Evolutionary conservation across 2,797 vertebrate species (phyloP).

Genomic region (Rhodeus uyekii): DNA sequence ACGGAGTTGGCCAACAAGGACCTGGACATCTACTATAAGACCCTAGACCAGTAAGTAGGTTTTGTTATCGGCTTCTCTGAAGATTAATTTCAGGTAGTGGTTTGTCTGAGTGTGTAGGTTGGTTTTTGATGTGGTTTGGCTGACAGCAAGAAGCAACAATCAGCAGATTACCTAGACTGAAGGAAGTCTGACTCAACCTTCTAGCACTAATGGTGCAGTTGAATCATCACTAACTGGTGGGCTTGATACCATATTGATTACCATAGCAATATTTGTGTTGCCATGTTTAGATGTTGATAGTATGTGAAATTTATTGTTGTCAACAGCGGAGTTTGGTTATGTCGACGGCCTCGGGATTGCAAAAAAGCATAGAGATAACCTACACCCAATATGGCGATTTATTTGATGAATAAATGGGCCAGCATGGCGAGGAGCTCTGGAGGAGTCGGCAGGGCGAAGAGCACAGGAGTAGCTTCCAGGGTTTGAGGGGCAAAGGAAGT

Average conservation of each 20-base stretch:
- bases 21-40: conserved; percentile 95
- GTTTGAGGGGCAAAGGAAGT: too few species aligned
- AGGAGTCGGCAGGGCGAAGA: too few species aligned
- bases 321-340: too few species aligned
- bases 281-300: too few species aligned
- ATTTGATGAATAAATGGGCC: too few species aligned
- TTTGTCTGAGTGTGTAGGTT: conserved; percentile 12
- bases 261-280: too few species aligned
- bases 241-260: not conserved
- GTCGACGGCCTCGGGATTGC: too few species aligned
- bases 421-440: too few species aligned
- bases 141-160: not conserved
- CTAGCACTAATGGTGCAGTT: not conserved
- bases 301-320: too few species aligned
- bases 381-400: too few species aligned
- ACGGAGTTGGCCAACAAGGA: conserved; percentile 96
- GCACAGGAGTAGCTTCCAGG: too few species aligned
- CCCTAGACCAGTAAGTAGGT: conserved; percentile 92
- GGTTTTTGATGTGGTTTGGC: conserved; percentile 32
- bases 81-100: not conserved
- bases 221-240: not conserved
- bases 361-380: too few species aligned
- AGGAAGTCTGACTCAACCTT: conserved; percentile 12
- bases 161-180: not conserved
- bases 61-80: not conserved